Evolutionary conservation across 2,797 vertebrate genomes (phyloP).

Genomic region (Eulemur coronatus): DNA sequence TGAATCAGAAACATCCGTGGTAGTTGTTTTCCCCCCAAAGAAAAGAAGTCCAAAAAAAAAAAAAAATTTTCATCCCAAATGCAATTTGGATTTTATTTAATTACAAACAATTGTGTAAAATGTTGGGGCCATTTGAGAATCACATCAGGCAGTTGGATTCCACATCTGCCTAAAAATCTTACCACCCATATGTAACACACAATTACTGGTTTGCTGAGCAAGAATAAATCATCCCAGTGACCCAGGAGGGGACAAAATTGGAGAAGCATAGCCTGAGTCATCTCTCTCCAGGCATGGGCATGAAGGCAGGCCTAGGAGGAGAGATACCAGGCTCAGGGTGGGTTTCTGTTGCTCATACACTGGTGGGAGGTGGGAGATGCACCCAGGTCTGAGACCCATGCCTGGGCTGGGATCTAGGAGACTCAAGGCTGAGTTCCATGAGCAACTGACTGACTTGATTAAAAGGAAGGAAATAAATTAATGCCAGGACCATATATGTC

Average conservation of each 20-base stretch:
- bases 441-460: not conserved
- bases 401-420: not conserved
- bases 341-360: not conserved
- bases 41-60: constrained; percentile 21
- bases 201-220: constrained; percentile 13
- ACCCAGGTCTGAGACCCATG: not conserved
- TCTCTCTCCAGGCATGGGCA: not conserved
- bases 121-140: constrained; percentile 26
- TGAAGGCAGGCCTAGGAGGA: not conserved
- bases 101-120: constrained; percentile 58
- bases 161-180: constrained; percentile 37
- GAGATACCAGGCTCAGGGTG: not conserved
- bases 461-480: constrained; percentile 14
- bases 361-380: not conserved
- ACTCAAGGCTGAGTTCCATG: not conserved
- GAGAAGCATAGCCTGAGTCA: constrained; percentile 29
- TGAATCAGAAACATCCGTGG: constrained; percentile 45
- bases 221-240: constrained; percentile 22
- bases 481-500: not conserved
- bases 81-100: constrained; percentile 46
- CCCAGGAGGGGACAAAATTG: not conserved
- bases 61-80: constrained; percentile 49
- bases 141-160: constrained; percentile 3
- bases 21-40: not conserved
- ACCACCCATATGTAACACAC: not conserved